A percentile compares a stretch with the other conserved stretches of the same genome.
phyloP scores from a whole-genome alignment of 2,888 invertebrate genomes.

The Drosophila histrio region DNA sequence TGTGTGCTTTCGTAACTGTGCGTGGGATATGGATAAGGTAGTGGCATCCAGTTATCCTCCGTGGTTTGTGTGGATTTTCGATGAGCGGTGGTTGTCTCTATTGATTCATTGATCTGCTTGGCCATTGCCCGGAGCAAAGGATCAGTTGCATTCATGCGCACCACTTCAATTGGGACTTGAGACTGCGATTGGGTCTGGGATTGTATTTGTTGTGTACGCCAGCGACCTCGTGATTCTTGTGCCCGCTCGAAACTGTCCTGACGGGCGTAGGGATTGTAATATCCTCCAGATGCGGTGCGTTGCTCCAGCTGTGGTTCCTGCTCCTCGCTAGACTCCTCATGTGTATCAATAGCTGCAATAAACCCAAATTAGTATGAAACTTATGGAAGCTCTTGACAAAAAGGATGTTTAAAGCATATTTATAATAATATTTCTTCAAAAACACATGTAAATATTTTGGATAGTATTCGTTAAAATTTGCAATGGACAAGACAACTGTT shows the following conservation, averaged over 20 bases:
- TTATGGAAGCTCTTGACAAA: too few relatives aligned
- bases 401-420: too few relatives aligned
- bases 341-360: slow-evolving; percentile 41
- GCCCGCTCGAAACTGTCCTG: slow-evolving; percentile 57
- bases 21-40: slow-evolving; percentile 63
- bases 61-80: slow-evolving; percentile 31
- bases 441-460: too few relatives aligned
- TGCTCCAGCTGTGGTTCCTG: slow-evolving; percentile 11
- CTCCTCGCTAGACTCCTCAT: slow-evolving; percentile 48
- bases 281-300: slow-evolving; percentile 26
- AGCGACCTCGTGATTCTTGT: slow-evolving; percentile 52
- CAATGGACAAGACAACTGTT: too few relatives aligned
- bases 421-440: too few relatives aligned
- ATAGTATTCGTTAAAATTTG: too few relatives aligned
- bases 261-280: slow-evolving; percentile 30
- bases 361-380: background rate
- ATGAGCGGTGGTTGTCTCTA: slow-evolving; percentile 48
- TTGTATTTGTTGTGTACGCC: slow-evolving; percentile 25
- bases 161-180: slow-evolving; percentile 39
- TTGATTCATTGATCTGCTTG: slow-evolving; percentile 73
- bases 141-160: slow-evolving; percentile 57
- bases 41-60: slow-evolving; percentile 69
- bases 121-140: slow-evolving; percentile 50
- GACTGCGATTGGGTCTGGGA: background rate
- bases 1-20: slow-evolving; percentile 55